Evolutionary conservation across 2,888 invertebrate genomes (phyloP).

Genomic region (Sinohyriopsis cumingii): DNA sequence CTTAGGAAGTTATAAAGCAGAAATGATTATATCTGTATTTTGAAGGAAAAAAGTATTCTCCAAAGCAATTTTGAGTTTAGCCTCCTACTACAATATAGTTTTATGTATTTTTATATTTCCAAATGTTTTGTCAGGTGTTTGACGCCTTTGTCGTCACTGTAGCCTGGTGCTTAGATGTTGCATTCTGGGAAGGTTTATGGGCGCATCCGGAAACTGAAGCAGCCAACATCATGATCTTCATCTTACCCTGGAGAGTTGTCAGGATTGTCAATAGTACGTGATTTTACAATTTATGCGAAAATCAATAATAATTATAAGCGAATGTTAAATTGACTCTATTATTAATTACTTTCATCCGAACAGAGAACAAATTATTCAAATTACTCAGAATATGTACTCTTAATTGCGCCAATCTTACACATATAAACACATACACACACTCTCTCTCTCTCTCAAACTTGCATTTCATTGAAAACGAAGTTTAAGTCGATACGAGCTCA

Average conservation of each 20-base stretch:
- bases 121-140: constrained; percentile 48
- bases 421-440: too few relatives aligned
- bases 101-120: too few relatives aligned
- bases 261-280: constrained; percentile 66
- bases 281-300: neutral
- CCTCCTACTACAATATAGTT: too few relatives aligned
- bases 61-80: too few relatives aligned
- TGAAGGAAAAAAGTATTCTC: too few relatives aligned
- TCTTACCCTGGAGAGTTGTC: constrained; percentile 65
- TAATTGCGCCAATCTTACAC: too few relatives aligned
- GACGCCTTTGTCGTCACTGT: constrained; percentile 61
- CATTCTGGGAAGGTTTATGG: constrained; percentile 64
- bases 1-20: too few relatives aligned
- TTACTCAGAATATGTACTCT: neutral
- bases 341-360: neutral
- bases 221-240: constrained; percentile 61
- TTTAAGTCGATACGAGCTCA: too few relatives aligned
- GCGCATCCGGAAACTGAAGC: constrained; percentile 62
- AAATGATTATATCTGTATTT: too few relatives aligned
- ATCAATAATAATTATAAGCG: too few relatives aligned
- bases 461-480: too few relatives aligned
- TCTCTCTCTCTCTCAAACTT: too few relatives aligned
- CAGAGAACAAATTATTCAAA: neutral
- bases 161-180: constrained; percentile 62
- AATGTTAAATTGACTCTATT: neutral